Base-by-base conservation (phyloP, 1,140 invertebrate genomes). In the Heliconius eleuchia region DNA sequence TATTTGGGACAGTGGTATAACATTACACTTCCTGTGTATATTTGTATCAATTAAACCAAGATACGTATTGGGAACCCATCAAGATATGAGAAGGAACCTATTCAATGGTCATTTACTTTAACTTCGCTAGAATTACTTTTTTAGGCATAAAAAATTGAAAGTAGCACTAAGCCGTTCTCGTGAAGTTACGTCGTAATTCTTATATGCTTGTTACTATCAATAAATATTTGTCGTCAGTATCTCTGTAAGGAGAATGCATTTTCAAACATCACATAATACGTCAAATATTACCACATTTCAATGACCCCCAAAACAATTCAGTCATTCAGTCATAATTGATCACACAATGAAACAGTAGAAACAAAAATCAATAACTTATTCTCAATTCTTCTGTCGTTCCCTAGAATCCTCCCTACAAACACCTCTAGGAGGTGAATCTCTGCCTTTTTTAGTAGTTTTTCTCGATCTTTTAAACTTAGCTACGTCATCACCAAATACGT, bases 401-500 rank as follows among this genome's bases (percentile, higher is more conserved):
- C 97, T 95, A n/a, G 96, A 97, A 84, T 97, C 96, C 86, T 97
- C 97, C 55, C 96, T 93, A 85, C 96, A 95, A 1, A 96, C 89
- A 73, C 95, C 96, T 75, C 96, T 92, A 0, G 97, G 96, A 0
- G 96, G 96, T 0, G 96, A 96, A 80, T 95, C 95, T 3, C 94
- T 77, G 1, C 94, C 94, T 80, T 94, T 94, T 81, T 96, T 96
- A 0, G 96, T 95, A 2, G 96, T 95, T 85, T 97, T 96, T 75
- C 97, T 95, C 13, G 97, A 97, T 55, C 98, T 94, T 83, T 98
- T 98, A 92, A 98, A 98, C 90, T 98, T 98, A 42, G 98, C 98
- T 81, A 99, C 98, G 89, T 99, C 99, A 90, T 99, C 99, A 1
- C 98, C 98, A 90, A 99, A 99, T 0, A 99, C 98, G 89, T 99